Percentiles rank a stretch among this genome's conserved stretches.
phyloP scores from a whole-genome alignment of 2,888 invertebrate genomes.

The Venusia cambrica region DNA sequence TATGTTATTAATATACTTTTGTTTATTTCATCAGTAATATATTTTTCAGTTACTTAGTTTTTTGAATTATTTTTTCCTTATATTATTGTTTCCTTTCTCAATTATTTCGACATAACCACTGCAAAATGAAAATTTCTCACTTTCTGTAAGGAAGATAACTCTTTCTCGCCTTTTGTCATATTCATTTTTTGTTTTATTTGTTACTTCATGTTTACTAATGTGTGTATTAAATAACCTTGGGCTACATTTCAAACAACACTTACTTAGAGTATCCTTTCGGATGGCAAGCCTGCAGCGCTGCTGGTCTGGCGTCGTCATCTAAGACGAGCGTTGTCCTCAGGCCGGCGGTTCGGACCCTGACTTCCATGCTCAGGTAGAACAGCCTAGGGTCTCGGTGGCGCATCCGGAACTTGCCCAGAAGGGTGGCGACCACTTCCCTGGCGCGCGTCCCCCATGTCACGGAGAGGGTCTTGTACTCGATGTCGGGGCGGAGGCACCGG shows the following conservation, averaged over 20 bases:
- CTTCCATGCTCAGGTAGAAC: constrained; percentile 97
- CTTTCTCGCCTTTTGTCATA: no score
- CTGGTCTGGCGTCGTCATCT: constrained; percentile 94
- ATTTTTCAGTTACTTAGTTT: no score
- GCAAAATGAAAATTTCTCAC: no score
- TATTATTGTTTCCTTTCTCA: no score
- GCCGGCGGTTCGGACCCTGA: constrained; percentile 91
- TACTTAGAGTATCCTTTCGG: constrained; percentile 95
- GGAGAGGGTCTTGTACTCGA: constrained; percentile 96
- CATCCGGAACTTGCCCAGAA: constrained; percentile 94
- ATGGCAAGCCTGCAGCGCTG: constrained; percentile 95
- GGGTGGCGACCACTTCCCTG: constrained; percentile 90
- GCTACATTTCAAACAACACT: constrained; percentile 46
- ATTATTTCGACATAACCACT: no score
- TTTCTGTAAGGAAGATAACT: no score
- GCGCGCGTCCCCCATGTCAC: constrained; percentile 94
- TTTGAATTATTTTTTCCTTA: no score
- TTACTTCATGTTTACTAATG: no score
- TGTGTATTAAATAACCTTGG: no score
- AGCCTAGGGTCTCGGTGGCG: constrained; percentile 94
- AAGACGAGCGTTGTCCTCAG: constrained; percentile 90
- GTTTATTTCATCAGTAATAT: no score
- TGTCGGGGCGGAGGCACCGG: constrained; percentile 93
- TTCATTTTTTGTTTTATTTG: no score
- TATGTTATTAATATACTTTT: no score